phyloP scores from a whole-genome alignment of 2,888 invertebrate species.

The Bombylius major region DNA sequence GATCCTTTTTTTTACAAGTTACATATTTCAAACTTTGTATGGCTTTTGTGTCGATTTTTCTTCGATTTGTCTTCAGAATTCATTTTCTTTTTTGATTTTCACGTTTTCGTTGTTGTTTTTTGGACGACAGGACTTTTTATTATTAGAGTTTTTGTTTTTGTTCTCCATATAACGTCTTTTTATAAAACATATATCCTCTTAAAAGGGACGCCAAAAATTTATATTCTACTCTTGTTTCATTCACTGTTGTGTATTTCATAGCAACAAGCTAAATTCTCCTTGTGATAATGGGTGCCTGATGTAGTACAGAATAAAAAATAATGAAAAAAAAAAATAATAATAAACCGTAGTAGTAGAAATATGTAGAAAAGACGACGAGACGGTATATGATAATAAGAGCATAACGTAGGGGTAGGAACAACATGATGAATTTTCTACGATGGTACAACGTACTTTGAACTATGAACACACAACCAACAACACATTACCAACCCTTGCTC shows the following conservation, averaged over 20 bases:
- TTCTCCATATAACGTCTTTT: not conserved
- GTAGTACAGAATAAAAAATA: not conserved
- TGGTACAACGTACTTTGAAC: no score
- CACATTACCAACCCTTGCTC: no score
- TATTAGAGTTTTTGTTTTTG: no score
- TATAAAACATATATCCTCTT: not conserved
- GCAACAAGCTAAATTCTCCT: conserved; percentile 1
- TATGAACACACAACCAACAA: no score
- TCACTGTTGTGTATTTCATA: not conserved
- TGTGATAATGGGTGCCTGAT: not conserved
- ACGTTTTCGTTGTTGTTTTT: not conserved
- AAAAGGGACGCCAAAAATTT: not conserved
- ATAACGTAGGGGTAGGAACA: no score
- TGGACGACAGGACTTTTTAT: not conserved
- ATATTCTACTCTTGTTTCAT: not conserved
- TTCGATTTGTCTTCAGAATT: no score
- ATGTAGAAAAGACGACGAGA: not conserved
- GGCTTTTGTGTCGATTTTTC: no score
- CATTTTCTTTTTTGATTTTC: not conserved
- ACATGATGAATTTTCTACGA: no score
- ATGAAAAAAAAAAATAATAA: not conserved
- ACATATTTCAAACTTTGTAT: no score
- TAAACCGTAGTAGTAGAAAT: no score
- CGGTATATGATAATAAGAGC: no score
- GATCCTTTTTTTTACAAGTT: no score